These are phyloP conservation scores for Ranitomeya imitator DNA, from an alignment of 2,113 vertebrate species.

Conservation along the genomic window DNA sequence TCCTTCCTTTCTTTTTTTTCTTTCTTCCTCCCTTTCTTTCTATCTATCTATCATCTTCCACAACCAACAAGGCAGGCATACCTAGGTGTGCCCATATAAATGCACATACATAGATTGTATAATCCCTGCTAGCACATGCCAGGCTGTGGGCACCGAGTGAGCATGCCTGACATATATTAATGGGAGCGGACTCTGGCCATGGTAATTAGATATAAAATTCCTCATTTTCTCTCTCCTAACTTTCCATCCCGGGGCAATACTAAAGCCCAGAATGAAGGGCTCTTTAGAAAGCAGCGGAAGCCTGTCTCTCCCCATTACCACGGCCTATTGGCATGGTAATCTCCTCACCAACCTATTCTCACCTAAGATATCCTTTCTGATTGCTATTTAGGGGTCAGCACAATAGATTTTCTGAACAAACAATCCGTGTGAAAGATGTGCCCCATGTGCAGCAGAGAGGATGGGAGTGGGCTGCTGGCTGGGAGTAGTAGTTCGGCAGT, in stretches of 20 bases:
- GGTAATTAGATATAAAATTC: constrained; percentile 50
- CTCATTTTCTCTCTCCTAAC: constrained; percentile 7
- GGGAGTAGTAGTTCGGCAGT: constrained; percentile 14
- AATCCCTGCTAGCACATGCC: neutral
- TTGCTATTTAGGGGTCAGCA: constrained; percentile 43
- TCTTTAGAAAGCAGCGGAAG: constrained; percentile 42
- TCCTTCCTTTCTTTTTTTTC: neutral
- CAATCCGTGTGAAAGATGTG: constrained; percentile 55
- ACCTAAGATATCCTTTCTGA: constrained; percentile 58
- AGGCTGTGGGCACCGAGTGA: neutral
- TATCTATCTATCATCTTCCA: neutral
- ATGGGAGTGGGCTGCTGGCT: constrained; percentile 48
- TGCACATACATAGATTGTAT: neutral
- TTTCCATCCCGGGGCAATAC: constrained; percentile 50
- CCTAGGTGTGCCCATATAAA: too few species aligned
- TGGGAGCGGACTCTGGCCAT: constrained; percentile 33
- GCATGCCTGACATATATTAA: constrained; percentile 34
- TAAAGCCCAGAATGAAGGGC: constrained; percentile 13
- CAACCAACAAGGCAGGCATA: too few species aligned
- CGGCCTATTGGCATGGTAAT: constrained; percentile 56
- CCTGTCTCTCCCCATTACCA: constrained; percentile 1
- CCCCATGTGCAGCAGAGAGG: constrained; percentile 48
- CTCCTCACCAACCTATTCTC: constrained; percentile 40
- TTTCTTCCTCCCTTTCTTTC: neutral
- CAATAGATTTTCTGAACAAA: constrained; percentile 56